Conservation (phyloP, 2,113 vertebrate species). For the Electrona antarctica region DNA sequence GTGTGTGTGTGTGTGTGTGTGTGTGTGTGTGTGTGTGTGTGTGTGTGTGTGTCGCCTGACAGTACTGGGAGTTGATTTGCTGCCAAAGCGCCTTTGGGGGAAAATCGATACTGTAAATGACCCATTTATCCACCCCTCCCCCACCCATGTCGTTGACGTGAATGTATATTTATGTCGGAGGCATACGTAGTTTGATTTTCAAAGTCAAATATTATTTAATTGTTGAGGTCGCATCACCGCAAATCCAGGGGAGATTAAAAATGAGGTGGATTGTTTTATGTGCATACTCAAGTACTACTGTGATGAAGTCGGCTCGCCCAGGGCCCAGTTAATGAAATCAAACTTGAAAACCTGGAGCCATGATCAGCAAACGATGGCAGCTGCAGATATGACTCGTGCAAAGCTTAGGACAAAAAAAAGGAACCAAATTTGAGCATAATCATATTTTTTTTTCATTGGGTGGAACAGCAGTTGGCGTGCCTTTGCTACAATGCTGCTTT, state of each 20-base stretch:
- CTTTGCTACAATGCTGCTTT: constrained; percentile 26
- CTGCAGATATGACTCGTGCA: constrained; percentile 8
- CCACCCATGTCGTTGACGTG: constrained; percentile 38
- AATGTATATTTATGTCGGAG: constrained; percentile 68
- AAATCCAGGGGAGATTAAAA: constrained; percentile 48
- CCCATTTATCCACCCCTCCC: constrained; percentile 20
- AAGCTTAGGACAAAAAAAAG: constrained; percentile 12
- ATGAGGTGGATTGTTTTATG: constrained; percentile 28
- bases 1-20: too few species aligned
- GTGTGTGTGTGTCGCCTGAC: neutral
- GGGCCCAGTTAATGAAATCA: constrained; percentile 37
- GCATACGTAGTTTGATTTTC: constrained; percentile 63
- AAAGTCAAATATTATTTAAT: constrained; percentile 66
- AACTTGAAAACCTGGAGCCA: constrained; percentile 13
- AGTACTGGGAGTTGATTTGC: constrained; percentile 56
- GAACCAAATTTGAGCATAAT: constrained; percentile 18
- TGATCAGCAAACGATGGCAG: constrained; percentile 38
- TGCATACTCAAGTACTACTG: constrained; percentile 18
- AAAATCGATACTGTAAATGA: constrained; percentile 72
- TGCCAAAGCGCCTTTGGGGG: constrained; percentile 56
- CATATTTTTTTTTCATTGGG: constrained; percentile 23
- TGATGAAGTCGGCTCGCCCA: constrained; percentile 10
- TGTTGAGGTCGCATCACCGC: constrained; percentile 51
- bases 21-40: neutral
- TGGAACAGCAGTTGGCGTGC: constrained; percentile 1